Conservation (phyloP, 2,113 vertebrate species). For the Aphyosemion australe region DNA sequence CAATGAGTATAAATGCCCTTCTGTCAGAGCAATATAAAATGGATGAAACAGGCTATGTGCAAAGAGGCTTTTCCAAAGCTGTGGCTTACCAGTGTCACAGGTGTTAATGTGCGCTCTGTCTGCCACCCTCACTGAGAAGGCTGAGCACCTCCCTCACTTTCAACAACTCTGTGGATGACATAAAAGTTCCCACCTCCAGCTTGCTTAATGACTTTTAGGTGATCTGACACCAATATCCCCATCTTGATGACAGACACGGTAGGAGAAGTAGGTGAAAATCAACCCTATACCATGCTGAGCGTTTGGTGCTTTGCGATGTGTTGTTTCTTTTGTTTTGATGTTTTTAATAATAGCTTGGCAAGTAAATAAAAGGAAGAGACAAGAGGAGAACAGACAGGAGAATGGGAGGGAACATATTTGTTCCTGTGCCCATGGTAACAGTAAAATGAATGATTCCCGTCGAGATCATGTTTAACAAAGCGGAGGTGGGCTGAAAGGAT, state of each 20-base stretch:
- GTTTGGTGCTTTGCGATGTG: conserved; percentile 23
- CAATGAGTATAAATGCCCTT: conserved; percentile 45
- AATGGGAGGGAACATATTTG: conserved; percentile 16
- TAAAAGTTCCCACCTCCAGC: conserved; percentile 38
- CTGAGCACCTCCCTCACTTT: conserved; percentile 55
- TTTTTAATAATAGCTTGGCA: conserved; percentile 24
- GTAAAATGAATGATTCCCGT: conserved; percentile 34
- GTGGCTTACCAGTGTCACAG: conserved; percentile 74
- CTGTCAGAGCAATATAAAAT: conserved; percentile 57
- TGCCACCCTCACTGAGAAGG: conserved; percentile 62
- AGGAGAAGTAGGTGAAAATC: conserved; percentile 19
- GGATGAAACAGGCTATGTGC: conserved; percentile 57
- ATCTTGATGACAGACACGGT: conserved; percentile 18
- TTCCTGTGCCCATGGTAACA: conserved; percentile 44
- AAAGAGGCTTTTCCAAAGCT: conserved; percentile 77
- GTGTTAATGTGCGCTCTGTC: conserved; percentile 73
- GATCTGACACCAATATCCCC: conserved; percentile 5
- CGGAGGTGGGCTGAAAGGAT: conserved; percentile 4
- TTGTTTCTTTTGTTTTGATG: conserved; percentile 13
- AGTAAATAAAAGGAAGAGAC: not conserved
- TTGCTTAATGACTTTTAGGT: conserved; percentile 8
- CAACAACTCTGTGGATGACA: conserved; percentile 42
- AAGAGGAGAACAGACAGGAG: conserved; percentile 4
- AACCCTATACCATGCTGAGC: conserved; percentile 9
- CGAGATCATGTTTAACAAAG: conserved; percentile 43